Evolutionary conservation across 2,113 vertebrate genomes (phyloP).

Genomic region (Rhinopomastus cyanomelas): DNA sequence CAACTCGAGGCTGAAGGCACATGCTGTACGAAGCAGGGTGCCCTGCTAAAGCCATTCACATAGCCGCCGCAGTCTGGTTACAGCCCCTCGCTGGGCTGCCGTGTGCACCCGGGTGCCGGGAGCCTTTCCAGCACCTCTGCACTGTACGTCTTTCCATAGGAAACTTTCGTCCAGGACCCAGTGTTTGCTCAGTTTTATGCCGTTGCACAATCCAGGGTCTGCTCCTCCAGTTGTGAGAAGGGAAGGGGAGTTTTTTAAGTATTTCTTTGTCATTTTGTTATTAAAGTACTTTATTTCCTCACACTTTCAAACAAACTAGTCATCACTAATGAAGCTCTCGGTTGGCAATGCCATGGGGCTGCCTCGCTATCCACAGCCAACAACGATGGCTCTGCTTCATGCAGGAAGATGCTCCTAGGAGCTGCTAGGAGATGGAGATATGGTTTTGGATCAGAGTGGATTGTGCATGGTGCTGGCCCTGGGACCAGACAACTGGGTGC

Average conservation of each 20-base stretch:
- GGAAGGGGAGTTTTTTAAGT: neutral
- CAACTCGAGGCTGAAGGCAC: neutral
- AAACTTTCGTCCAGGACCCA: neutral
- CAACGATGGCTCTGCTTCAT: rapidly evolving
- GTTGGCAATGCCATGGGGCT: neutral
- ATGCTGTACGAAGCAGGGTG: neutral
- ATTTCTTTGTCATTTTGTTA: too few relatives aligned
- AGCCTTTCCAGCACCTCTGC: neutral
- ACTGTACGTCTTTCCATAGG: neutral
- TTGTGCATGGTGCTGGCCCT: neutral
- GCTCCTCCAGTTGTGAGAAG: neutral
- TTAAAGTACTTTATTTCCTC: neutral
- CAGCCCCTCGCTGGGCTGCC: neutral
- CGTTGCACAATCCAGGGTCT: neutral
- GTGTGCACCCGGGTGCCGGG: neutral
- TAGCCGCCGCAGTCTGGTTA: neutral
- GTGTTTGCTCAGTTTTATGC: neutral
- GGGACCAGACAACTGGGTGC: neutral
- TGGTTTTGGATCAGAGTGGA: neutral
- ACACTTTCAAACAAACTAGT: neutral
- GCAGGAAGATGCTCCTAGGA: neutral
- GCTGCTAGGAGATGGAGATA: neutral
- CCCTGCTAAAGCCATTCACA: slow-evolving; percentile 16
- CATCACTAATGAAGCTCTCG: rapidly evolving
- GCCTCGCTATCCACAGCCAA: neutral